Evolutionary conservation across 2,113 vertebrate species (phyloP).

Genomic region (Cebus imitator): DNA sequence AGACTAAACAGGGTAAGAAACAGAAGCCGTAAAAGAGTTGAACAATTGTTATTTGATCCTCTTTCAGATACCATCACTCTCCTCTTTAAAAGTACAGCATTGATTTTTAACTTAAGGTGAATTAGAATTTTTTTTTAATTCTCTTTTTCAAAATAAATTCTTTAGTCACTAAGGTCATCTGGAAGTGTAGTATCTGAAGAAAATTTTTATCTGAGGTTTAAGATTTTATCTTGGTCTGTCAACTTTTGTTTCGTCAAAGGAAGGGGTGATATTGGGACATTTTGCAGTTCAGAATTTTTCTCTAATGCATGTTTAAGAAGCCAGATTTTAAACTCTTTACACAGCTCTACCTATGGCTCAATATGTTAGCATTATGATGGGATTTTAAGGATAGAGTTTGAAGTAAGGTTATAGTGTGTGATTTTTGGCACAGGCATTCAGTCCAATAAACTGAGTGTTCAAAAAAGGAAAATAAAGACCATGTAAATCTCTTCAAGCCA

Average conservation of each 20-base stretch:
- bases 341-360: neutral
- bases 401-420: neutral
- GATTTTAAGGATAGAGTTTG: neutral
- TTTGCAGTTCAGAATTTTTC: neutral
- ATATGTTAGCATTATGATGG: neutral
- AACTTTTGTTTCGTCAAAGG: neutral
- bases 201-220: neutral
- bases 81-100: neutral
- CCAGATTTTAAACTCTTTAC: neutral
- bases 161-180: neutral
- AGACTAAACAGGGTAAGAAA: neutral
- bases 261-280: neutral
- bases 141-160: neutral
- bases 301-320: neutral
- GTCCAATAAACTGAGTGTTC: neutral
- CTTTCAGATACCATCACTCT: neutral
- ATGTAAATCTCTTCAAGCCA: neutral
- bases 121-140: neutral
- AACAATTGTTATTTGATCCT: neutral
- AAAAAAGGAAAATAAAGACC: neutral
- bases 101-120: constrained; percentile 3
- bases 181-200: neutral
- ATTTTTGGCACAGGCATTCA: neutral
- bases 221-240: neutral
- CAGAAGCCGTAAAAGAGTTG: neutral